phyloP scores from a whole-genome alignment of 2,113 vertebrate genomes.

The Phrynosoma platyrhinos region DNA sequence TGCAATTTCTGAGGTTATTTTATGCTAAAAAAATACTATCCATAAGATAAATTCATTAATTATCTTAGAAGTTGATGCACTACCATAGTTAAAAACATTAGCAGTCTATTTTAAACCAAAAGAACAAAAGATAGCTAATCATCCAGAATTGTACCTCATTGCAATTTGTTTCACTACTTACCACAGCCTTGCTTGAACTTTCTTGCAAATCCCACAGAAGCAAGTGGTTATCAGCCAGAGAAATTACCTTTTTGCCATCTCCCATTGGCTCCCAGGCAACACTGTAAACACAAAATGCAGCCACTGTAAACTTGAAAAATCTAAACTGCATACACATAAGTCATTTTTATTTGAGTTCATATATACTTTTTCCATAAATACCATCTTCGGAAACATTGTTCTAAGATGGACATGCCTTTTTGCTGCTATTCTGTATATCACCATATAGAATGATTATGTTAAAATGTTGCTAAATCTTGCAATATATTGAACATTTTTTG shows the following conservation, averaged over 20 bases:
- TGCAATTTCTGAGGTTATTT: neutral
- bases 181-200: constrained; percentile 88
- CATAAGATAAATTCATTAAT: neutral
- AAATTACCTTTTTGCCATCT: constrained; percentile 91
- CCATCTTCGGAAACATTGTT: constrained; percentile 12
- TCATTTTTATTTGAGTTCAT: neutral
- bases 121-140: neutral
- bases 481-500: neutral
- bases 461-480: neutral
- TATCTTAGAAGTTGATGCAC: neutral
- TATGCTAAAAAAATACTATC: neutral
- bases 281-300: constrained; percentile 72
- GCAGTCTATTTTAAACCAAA: neutral
- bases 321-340: neutral
- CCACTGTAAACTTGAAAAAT: neutral
- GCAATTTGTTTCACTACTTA: constrained; percentile 72
- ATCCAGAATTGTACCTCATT: neutral
- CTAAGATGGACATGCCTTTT: neutral
- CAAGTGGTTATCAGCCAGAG: constrained; percentile 92
- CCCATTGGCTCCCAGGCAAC: constrained; percentile 96
- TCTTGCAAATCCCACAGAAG: constrained; percentile 96
- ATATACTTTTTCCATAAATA: neutral
- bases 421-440: neutral
- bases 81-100: neutral
- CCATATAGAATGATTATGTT: neutral